Conservation (phyloP, 1,140 invertebrate genomes). For the Elymnias hypermnestra region DNA sequence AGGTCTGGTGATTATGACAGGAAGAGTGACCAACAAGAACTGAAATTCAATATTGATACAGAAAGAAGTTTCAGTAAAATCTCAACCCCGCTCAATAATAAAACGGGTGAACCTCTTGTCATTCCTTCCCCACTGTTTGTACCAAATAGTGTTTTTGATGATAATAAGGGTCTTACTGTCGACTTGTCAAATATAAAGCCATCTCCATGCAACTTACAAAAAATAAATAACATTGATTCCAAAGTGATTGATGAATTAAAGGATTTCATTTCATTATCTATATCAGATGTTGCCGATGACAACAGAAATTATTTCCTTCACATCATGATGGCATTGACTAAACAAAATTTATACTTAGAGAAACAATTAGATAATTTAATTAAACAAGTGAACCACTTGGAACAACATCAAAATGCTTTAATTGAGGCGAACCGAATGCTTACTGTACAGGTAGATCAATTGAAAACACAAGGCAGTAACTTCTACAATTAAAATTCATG, state of each 20-base stretch:
- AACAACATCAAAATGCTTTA: constrained; percentile 56
- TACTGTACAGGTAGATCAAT: constrained; percentile 60
- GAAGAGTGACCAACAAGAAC: constrained; percentile 45
- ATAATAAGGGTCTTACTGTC: constrained; percentile 31
- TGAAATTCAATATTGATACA: constrained; percentile 44
- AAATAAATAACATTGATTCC: constrained; percentile 30
- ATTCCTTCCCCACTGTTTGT: constrained; percentile 47
- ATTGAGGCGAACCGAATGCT: constrained; percentile 66
- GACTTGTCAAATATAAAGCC: constrained; percentile 38
- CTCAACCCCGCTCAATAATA: constrained; percentile 56
- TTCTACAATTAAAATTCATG: not conserved
- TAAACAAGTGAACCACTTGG: constrained; percentile 51
- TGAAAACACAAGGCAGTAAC: constrained; percentile 44
- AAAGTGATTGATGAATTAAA: constrained; percentile 62
- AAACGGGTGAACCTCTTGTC: constrained; percentile 36
- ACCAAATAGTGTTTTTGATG: constrained; percentile 44
- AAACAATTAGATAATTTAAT: constrained; percentile 54
- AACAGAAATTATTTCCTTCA: constrained; percentile 65
- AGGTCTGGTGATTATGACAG: constrained; percentile 42
- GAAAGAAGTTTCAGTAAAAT: constrained; percentile 59
- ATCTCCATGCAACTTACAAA: constrained; percentile 18
- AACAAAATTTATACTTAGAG: constrained; percentile 68
- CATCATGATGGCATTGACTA: constrained; percentile 66
- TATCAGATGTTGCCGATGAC: constrained; percentile 62
- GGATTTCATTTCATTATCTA: constrained; percentile 59